Conservation (phyloP, 2,797 vertebrate genomes). For the Okamejei kenojei region DNA sequence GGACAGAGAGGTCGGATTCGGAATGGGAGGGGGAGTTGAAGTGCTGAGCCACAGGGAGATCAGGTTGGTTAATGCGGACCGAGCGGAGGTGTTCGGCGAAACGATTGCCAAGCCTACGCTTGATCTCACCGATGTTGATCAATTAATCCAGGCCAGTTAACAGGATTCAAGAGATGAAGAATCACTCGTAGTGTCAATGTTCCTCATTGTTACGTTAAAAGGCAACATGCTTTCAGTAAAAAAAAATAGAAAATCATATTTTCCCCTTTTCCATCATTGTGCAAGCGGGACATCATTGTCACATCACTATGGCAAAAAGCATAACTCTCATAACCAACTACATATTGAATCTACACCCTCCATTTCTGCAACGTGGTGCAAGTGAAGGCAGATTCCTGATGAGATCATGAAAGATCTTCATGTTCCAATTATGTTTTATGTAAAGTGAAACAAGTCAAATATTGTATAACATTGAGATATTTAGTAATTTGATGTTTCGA, state of each 20-base stretch:
- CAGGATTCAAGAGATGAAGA: too few species aligned
- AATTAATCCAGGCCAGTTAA: too few species aligned
- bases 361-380: background rate
- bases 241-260: background rate
- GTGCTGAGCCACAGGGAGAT: too few species aligned
- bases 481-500: slow-evolving; percentile 53
- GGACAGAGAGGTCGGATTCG: too few species aligned
- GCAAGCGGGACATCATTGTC: background rate
- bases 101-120: too few species aligned
- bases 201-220: background rate
- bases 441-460: background rate
- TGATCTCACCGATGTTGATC: too few species aligned
- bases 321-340: background rate
- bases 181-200: background rate
- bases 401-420: background rate
- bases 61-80: too few species aligned
- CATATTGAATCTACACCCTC: background rate
- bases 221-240: background rate
- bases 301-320: background rate
- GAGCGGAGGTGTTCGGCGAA: too few species aligned
- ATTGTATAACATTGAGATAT: background rate
- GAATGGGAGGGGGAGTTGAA: too few species aligned
- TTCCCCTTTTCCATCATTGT: background rate
- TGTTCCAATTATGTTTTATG: background rate
- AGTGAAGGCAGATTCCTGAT: background rate